Base-by-base conservation (phyloP, 2,797 vertebrate species). In the Perodicticus potto region DNA sequence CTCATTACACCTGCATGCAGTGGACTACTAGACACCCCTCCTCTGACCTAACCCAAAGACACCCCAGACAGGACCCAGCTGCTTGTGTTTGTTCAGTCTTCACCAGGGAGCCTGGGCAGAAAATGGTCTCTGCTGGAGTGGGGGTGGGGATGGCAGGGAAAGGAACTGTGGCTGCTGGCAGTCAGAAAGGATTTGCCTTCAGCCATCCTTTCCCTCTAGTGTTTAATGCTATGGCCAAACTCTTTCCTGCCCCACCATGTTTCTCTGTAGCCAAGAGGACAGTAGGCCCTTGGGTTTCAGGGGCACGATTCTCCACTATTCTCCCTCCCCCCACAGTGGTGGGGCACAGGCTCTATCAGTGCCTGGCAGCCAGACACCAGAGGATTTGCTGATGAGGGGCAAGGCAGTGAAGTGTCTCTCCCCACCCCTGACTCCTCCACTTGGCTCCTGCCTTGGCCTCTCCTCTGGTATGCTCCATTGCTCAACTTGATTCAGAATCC, bases 61-160 rank as follows among this genome's bases (percentile, higher is more conserved):
- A 69, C 53, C 32, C 55, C 65, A 72, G 53, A 88, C n/a, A 81
- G 72, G 40, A 27, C 61, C 88, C 13, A 69, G 40, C 55, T 90
- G 63, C 34, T 61, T 55, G 45, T 40, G 37, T 77, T 92, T 76
- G 34, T 86, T 86, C 84, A 69, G 5, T 81, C 89, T 95, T 95
- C 61, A 72, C 49, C 70, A 14, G 59, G 53, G 34, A 86, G 22
- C 57, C 91, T 81, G 72, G 34, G 55, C 27, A 72, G 76, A 93
- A 86, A 72, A 17, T 2, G 20, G 19, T 87, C 72, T 91, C 72
- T 70, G 22, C 29, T 59, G 43, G 67, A 12, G 29, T 40, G 9
- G 22, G 10, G 22, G 14, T 84, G 16, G 22, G 70, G 27, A 17
- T 13, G 3, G 65, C 67, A 70, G 73, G 45, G 27, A 11, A 78